Conservation (phyloP, 2,113 vertebrate species). For the Edolisoma coerulescens region DNA sequence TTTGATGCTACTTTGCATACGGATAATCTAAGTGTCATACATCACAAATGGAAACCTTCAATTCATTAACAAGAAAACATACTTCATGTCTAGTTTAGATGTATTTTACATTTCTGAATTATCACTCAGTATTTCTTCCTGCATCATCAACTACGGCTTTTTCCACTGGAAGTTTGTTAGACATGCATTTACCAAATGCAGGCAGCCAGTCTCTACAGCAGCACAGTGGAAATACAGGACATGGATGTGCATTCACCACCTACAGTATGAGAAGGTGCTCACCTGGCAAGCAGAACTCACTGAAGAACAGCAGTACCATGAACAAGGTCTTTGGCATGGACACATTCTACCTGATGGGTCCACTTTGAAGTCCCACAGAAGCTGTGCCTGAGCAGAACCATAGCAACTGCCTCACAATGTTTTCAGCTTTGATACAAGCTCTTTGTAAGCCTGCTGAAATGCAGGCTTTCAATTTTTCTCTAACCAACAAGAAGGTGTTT, state of each 20-base stretch:
- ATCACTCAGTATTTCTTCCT: neutral
- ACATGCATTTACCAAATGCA: neutral
- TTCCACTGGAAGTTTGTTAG: neutral
- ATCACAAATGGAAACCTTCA: neutral
- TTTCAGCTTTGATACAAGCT: neutral
- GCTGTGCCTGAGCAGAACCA: neutral
- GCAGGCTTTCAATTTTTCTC: neutral
- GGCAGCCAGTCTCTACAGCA: neutral
- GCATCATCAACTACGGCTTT: neutral
- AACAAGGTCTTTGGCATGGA: neutral
- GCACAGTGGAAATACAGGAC: neutral
- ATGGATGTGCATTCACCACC: accelerated
- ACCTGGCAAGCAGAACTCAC: neutral
- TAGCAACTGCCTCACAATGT: neutral
- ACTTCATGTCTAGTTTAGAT: neutral
- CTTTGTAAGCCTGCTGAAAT: neutral
- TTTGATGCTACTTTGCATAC: neutral
- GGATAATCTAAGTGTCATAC: neutral
- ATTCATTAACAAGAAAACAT: neutral
- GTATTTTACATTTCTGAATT: neutral
- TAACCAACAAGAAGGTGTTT: neutral
- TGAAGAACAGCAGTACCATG: neutral
- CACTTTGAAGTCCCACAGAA: neutral
- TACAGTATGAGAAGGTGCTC: neutral
- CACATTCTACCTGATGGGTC: neutral